Evolutionary conservation across 2,113 vertebrate genomes (phyloP), one percentile per base, ranked within the genome.

Genomic region (Ctenodactylus gundi): DNA sequence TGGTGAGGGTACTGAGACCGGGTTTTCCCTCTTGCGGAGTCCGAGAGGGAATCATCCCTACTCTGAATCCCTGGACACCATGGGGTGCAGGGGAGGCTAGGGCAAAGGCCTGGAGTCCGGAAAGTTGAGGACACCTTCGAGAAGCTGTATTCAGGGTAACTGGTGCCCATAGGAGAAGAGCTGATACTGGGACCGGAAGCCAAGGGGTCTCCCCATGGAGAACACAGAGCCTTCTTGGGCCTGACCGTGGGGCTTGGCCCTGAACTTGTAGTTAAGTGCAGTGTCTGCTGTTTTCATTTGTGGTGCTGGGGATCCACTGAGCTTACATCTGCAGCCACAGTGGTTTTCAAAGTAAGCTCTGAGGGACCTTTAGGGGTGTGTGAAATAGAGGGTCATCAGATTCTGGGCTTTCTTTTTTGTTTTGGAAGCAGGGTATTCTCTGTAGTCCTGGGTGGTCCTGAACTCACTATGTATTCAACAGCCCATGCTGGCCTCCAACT

Each of bases 1-100:
- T 99, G 99, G 99, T 99, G 94, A 98, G 95, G 46, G 46, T 23
- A 0, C 7, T 0, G 0, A 27, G 31, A 44, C 72, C 44, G 17
- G 25, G 25, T 73, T 60, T 5, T 53, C 41, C 88, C 62, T 75
- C 34, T 51, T 31, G 34, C 55, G 64, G 31, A 2, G 13, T 84
- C 73, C 1, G 0, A 41, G 10, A 31, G 31, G 72, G 68, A 21
- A n/a, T 25, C 21, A 51, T 53, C 20, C 67, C 7, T 41, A 20
- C 7, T 29, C 31, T 21, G n/a, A n/a, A 18, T 27, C 31, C 6
- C 25, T 18, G 75, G 44, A 14, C 15, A 20, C 14, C 27, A 39
- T n/a, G n/a, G n/a, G n/a, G 18, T 29, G 60, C 29, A 36, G 44
- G 23, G 31, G 51, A 46, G 2, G 58, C 55, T 65, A 62, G 49